Percentiles rank a stretch among this genome's conserved stretches.
These are phyloP conservation scores for Morone saxatilis DNA, from an alignment of 2,113 vertebrate species.

Conservation along the genomic window DNA sequence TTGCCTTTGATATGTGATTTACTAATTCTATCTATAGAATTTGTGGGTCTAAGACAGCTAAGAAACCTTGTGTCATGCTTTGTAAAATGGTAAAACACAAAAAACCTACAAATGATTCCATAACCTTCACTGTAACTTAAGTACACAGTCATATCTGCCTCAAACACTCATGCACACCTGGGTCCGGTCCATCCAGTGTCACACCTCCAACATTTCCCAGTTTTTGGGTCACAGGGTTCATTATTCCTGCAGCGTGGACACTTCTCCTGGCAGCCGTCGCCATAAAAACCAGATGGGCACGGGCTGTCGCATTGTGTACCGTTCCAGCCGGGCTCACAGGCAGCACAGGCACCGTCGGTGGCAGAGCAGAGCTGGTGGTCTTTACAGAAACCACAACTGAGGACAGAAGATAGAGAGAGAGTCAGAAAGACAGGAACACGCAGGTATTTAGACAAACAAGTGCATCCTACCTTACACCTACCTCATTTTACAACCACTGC, in stretches of 20 bases:
- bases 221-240: slow-evolving; percentile 86
- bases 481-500: slow-evolving; percentile 86
- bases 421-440: not conserved
- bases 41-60: accelerated
- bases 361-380: slow-evolving; percentile 83
- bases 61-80: not conserved
- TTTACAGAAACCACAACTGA: slow-evolving; percentile 91
- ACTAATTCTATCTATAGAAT: not conserved
- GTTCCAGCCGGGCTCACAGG: slow-evolving; percentile 91
- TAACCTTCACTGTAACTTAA: not conserved
- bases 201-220: slow-evolving; percentile 87
- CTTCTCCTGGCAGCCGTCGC: slow-evolving; percentile 84
- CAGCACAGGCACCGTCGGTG: slow-evolving; percentile 87
- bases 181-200: slow-evolving; percentile 89
- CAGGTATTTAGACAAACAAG: not conserved
- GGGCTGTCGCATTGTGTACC: slow-evolving; percentile 88
- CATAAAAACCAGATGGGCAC: slow-evolving; percentile 86
- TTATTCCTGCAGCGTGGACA: slow-evolving; percentile 87
- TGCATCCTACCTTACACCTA: slow-evolving; percentile 64
- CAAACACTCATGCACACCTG: slow-evolving; percentile 77
- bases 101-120: not conserved
- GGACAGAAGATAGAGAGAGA: not conserved
- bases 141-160: not conserved
- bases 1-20: not conserved
- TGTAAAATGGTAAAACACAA: not conserved